Evolutionary conservation across 2,888 invertebrate genomes (phyloP), one percentile per base, ranked within the genome.

Genomic region (Nomada ruficornis): DNA sequence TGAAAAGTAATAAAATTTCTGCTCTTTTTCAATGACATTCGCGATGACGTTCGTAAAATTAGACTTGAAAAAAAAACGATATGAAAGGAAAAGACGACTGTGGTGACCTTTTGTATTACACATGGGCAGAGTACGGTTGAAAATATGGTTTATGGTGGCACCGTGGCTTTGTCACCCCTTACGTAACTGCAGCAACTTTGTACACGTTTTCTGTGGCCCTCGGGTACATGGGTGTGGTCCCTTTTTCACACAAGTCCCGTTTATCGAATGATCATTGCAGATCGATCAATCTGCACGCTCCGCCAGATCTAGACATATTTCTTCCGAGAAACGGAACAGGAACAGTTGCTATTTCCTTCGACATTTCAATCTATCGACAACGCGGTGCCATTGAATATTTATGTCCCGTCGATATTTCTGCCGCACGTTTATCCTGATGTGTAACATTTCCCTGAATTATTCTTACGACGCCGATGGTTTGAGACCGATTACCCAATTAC

Each of bases 141-240:
- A 75, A 60, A 71, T 70, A 72, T 85, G 60, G 63, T 82, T 87
- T 84, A 82, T 64, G 75, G 72, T 87, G 55, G 67, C 71, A 69
- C 73, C 73, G 67, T 82, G 78, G 64, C 76, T 84, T 74, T 79
- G 77, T 72, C 77, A 60, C 63, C 68, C 54, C 72, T 86, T 86
- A 75, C 86, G 79, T 82, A 86, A 86, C 50, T 18, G 20, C 65
- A 15, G 78, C 62, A 68, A 63, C 63, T 77, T 77, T 73, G 80
- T 60, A 73, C 63, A 10, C 18, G 47, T 42, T 65, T 76, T 67
- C 60, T 36, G 60, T 62, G 50, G 85, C 87, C 85, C 75, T 70
- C 79, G 65, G 86, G 76, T 83, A 77, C 68, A 55, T 73, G 87
- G 82, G 86, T 72, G 87, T 75, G 85, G 78, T 79, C 29, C 63